Percentiles rank a stretch among this genome's conserved stretches.
phyloP scores from a whole-genome alignment of 2,888 invertebrate species.

The Volucella zonaria region DNA sequence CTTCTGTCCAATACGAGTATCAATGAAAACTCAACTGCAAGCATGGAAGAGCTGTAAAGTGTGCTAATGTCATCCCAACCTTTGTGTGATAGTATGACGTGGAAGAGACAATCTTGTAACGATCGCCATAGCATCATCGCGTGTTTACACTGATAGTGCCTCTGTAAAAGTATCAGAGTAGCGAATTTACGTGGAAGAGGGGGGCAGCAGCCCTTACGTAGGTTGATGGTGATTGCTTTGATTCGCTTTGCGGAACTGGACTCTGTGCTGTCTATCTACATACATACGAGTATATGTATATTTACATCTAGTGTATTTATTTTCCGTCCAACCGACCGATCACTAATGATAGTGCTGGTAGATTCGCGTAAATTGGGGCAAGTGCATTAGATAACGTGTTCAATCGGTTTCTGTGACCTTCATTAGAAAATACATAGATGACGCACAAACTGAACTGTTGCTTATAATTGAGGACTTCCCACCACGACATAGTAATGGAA shows the following conservation, averaged over 20 bases:
- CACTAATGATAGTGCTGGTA: conserved; percentile 10
- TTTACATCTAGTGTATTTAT: not conserved
- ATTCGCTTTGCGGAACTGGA: conserved; percentile 18
- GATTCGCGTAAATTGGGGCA: conserved; percentile 26
- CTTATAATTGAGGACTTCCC: too few species aligned
- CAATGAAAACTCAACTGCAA: not conserved
- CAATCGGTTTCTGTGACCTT: conserved; percentile 1
- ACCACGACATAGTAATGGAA: too few species aligned
- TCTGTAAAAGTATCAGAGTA: too few species aligned
- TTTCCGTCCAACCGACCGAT: too few species aligned
- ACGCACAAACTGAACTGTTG: not conserved
- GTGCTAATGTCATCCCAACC: too few species aligned
- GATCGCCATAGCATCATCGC: not conserved
- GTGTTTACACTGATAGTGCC: not conserved
- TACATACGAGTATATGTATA: not conserved
- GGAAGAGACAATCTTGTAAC: not conserved
- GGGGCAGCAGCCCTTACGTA: not conserved
- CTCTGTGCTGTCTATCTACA: not conserved
- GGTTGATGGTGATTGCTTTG: not conserved
- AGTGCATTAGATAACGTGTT: conserved; percentile 42
- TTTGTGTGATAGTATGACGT: too few species aligned
- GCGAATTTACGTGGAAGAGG: not conserved
- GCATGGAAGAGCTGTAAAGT: too few species aligned
- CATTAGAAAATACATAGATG: conserved; percentile 14
- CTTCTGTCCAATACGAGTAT: not conserved